Evolutionary conservation across 37 sponge, comb jelly and placozoan genomes (phyloP).

Genomic region (Halichondria panicea): DNA sequence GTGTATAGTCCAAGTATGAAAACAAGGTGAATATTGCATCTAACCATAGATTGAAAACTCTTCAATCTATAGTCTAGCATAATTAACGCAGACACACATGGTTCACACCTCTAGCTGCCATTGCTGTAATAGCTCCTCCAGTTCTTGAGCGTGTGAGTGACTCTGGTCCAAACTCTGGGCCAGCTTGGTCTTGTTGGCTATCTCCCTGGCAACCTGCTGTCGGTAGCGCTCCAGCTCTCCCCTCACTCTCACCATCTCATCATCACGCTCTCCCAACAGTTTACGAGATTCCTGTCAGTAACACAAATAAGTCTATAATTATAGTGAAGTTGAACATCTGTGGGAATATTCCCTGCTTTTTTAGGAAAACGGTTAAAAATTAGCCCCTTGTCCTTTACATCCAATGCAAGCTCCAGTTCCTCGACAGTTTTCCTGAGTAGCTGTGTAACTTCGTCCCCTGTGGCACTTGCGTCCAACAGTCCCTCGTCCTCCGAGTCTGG

Average conservation of each 20-base stretch:
- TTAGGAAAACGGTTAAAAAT: not conserved
- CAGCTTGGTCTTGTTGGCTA: constrained; percentile 72
- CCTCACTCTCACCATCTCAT: constrained; percentile 37
- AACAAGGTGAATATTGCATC: no score
- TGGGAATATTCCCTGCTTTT: not conserved
- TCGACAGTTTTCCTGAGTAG: constrained; percentile 42
- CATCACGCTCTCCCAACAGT: constrained; percentile 47
- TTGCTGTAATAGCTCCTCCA: constrained; percentile 56
- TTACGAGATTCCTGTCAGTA: constrained; percentile 40
- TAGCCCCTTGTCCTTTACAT: constrained; percentile 2
- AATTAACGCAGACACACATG: not conserved
- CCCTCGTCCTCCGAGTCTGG: not conserved
- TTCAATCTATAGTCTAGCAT: no score
- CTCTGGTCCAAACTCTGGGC: constrained; percentile 67
- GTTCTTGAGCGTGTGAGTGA: constrained; percentile 46
- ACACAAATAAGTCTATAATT: not conserved
- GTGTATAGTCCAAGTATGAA: no score
- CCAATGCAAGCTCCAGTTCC: constrained; percentile 47
- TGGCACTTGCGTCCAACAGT: not conserved
- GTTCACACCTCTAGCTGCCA: constrained; percentile 67
- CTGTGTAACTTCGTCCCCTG: constrained; percentile 32
- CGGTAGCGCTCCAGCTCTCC: constrained; percentile 54
- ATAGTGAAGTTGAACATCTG: not conserved
- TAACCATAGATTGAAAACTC: no score
- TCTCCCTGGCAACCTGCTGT: constrained; percentile 65